A percentile compares a stretch with the other conserved stretches of the same genome.
Evolutionary conservation across 2,888 invertebrate genomes (phyloP).

Genomic region (Clunio marinus): DNA sequence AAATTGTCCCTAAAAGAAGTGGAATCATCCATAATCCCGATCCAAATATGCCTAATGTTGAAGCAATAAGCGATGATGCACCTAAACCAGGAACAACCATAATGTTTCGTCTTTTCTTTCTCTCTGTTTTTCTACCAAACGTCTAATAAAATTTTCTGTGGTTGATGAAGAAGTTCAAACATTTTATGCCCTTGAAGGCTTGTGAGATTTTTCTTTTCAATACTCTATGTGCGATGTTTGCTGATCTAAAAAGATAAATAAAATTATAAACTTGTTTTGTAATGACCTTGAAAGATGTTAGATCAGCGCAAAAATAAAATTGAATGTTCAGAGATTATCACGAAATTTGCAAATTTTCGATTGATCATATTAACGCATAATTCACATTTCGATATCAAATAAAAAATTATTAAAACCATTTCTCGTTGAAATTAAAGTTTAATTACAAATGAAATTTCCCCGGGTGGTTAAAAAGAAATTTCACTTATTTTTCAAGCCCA

Average conservation of each 20-base stretch:
- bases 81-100: slow-evolving; percentile 73
- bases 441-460: no score
- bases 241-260: no score
- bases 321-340: no score
- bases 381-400: no score
- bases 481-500: background rate
- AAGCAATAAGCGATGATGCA: slow-evolving; percentile 71
- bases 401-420: no score
- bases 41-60: slow-evolving; percentile 67
- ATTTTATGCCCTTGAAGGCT: slow-evolving; percentile 18
- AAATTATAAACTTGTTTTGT: no score
- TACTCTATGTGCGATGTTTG: no score
- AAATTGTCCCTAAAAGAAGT: slow-evolving; percentile 72
- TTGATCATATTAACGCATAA: no score
- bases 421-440: no score
- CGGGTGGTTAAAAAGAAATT: background rate
- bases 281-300: no score
- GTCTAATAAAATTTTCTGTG: background rate
- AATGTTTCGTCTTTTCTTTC: slow-evolving; percentile 40
- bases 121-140: slow-evolving; percentile 23
- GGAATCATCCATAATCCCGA: slow-evolving; percentile 82
- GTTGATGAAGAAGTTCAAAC: background rate
- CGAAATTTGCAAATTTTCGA: no score
- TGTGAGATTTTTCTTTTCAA: background rate
- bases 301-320: no score